phyloP scores from a whole-genome alignment of 2,797 vertebrate genomes.

The Leptoclinus maculatus region DNA sequence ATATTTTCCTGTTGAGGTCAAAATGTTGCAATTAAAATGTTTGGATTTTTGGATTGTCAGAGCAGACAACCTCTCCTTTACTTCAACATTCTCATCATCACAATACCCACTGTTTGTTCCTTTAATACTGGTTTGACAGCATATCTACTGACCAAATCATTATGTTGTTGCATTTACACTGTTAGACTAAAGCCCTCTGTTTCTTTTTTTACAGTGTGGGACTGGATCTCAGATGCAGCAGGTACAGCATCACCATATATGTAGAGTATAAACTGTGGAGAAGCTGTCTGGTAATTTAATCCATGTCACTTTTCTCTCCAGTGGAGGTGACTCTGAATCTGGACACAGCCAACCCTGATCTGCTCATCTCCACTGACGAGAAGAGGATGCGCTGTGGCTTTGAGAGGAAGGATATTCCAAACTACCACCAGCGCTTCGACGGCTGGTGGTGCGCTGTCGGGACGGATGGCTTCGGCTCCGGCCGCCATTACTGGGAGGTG shows the following conservation, averaged over 20 bases:
- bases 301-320: constrained; percentile 33
- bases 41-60: neutral
- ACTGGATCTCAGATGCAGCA: constrained; percentile 84
- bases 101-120: neutral
- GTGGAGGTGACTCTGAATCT: constrained; percentile 84
- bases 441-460: constrained; percentile 87
- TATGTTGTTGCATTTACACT: neutral
- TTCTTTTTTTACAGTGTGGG: constrained; percentile 80
- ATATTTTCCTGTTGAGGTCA: neutral
- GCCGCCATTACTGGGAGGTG: constrained; percentile 87
- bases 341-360: constrained; percentile 86
- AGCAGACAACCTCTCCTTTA: neutral
- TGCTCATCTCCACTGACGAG: constrained; percentile 82
- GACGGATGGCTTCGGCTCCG: constrained; percentile 75
- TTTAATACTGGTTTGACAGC: neutral
- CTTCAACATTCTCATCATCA: neutral
- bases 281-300: neutral
- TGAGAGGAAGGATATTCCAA: constrained; percentile 82
- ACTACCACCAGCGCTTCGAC: constrained; percentile 85
- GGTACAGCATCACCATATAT: constrained; percentile 65
- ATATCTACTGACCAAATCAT: neutral
- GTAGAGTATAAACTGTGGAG: neutral
- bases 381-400: constrained; percentile 85
- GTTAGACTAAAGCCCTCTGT: neutral
- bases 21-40: neutral